Base-by-base conservation (phyloP, 2,888 invertebrate species). In the Cephus pulcher region DNA sequence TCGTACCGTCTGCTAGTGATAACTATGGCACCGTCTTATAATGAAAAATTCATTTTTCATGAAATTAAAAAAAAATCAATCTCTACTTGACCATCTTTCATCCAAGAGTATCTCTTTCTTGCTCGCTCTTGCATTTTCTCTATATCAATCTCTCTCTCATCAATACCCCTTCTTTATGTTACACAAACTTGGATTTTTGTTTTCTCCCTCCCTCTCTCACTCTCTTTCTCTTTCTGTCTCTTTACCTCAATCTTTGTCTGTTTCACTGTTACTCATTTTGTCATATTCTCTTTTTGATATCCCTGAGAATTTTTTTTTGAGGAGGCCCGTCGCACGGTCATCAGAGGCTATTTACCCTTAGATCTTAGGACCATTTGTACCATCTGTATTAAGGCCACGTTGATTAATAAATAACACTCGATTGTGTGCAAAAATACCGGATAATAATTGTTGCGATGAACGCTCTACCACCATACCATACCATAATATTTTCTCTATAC, bases 291-390 rank as follows among this genome's bases (percentile, higher is more conserved):
- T 56, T 56, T 56, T 56, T 9, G 23, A 56, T 23, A 56, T 56
- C 56, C 56, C 9, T 56, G 56, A 56, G 56, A 56, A 15, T 56
- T 56, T 56, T 40, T 40, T 56, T 56, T 56, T 56, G 56, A 56
- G 56, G 56, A 56, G 56, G 56, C 56, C 23, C 23, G 56, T 23
- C 56, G 56, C 40, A 40, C 40, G 40, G 40, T 40, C 40, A 15
- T 56, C 56, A 56, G 56, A 56, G 56, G 56, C 56, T 56, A 56
- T 56, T 56, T 56, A 82, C 83, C 79, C 74, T 86, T 90, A 89
- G 89, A 56, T 86, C 88, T 86, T 90, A 90, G 89, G 89, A 89
- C 88, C 86, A 90, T 90, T 90, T 90, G 90, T 90, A 90, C 89
- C 89, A 90, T 88, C 89, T 90, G 90, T 90, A 90, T 87, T 90